Base-by-base conservation (phyloP, 2,888 invertebrate genomes). In the Apantesis nais region DNA sequence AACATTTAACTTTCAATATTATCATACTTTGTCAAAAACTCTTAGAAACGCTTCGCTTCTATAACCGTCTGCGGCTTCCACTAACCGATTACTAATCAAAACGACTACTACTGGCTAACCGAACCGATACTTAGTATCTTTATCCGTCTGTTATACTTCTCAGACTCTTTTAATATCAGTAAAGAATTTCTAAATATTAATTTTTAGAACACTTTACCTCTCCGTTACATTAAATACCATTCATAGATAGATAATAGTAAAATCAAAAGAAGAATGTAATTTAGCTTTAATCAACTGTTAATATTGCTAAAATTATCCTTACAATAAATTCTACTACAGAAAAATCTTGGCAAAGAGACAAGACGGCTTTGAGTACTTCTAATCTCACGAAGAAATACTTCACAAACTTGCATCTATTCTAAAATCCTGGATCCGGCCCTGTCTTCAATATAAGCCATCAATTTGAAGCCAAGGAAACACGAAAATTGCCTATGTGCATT, bases 1-100 rank as follows among this genome's bases (percentile, higher is more conserved):
- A 66, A 72, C 74, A 58, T 72, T 70, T 74, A 48, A 52, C 62
- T 70, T 69, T 79, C 76, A 62, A 76, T 79, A 79, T 67, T 73
- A 74, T 76, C 81, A 68, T 78, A 68, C 77, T 68, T 76, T 74
- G 39, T 67, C 77, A 81, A 71, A 71, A 76, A 63, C 68, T 65
- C 41, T 62, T 65, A 34, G 11, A 29, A 52, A 52, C n/a, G 22
- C 48, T 48, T n/a, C 4, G n/a, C n/a, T 52, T 52, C 9, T 11
- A n/a, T 52, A 52, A 44, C 2, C 41, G 16, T 29, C 19, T 39
- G n/a, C 8, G n/a, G n/a, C 8, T 65, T 22, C 48, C 31, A 22
- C 34, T 3, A 48, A 52, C 65, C 31, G 34, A 34, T 34, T 65
- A 52, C 34, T 52, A 2, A 48, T 8, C n/a, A 7, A 34, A 31